Evolutionary conservation across 1,140 invertebrate genomes (phyloP).

Genomic region (Apis florea): DNA sequence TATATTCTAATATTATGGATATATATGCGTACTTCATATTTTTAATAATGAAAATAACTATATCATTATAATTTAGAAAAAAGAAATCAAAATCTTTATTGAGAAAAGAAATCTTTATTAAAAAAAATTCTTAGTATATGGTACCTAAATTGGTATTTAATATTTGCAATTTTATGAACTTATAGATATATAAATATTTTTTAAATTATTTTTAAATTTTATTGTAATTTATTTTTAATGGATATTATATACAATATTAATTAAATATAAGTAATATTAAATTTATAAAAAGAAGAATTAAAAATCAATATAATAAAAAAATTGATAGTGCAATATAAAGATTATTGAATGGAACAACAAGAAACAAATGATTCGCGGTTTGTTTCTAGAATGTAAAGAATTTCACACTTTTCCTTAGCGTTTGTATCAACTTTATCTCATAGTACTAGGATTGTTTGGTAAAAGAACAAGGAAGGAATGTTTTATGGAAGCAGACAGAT

Average conservation of each 20-base stretch:
- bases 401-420: constrained; percentile 56
- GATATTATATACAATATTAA: background rate
- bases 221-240: background rate
- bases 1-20: background rate
- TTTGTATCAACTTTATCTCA: constrained; percentile 60
- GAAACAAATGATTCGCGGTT: background rate
- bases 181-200: constrained; percentile 12
- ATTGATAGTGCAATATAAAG: background rate
- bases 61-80: too few relatives aligned
- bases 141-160: too few relatives aligned
- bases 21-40: background rate
- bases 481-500: constrained; percentile 56
- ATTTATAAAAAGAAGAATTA: too few relatives aligned
- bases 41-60: background rate
- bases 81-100: too few relatives aligned
- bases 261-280: too few relatives aligned
- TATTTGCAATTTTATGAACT: background rate
- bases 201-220: background rate
- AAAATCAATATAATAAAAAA: background rate
- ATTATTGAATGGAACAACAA: background rate
- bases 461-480: constrained; percentile 53
- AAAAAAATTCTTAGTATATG: too few relatives aligned
- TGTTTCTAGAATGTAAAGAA: constrained; percentile 58
- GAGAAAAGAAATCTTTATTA: too few relatives aligned
- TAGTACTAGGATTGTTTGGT: constrained; percentile 49